Percentiles rank a stretch among this genome's conserved stretches.
These are phyloP conservation scores for Drosophila birchii DNA, from an alignment of 2,888 invertebrate species.

Conservation along the genomic window DNA sequence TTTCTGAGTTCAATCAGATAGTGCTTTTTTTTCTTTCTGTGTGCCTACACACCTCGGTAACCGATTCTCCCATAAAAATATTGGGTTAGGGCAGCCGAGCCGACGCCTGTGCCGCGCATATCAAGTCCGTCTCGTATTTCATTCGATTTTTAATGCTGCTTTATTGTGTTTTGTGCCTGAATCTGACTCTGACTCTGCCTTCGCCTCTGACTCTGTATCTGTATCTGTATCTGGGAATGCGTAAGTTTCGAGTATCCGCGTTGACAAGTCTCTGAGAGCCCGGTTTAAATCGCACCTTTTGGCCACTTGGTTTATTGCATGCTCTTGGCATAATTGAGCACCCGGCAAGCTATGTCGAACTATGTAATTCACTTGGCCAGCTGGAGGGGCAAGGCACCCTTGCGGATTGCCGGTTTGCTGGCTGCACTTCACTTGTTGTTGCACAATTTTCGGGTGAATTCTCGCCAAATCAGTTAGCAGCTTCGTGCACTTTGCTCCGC, in stretches of 20 bases:
- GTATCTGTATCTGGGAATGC: conserved; percentile 41
- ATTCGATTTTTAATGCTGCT: conserved; percentile 60
- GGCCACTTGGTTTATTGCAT: conserved; percentile 16
- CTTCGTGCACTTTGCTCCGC: conserved; percentile 41
- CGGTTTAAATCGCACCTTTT: conserved; percentile 32
- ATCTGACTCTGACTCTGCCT: conserved; percentile 21
- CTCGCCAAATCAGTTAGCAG: conserved; percentile 13
- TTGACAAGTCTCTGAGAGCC: conserved; percentile 12
- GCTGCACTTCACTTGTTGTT: conserved; percentile 30
- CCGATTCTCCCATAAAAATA: conserved; percentile 59
- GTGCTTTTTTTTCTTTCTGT: background rate
- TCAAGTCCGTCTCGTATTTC: conserved; percentile 68
- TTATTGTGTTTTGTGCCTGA: conserved; percentile 34
- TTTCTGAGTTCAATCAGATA: background rate
- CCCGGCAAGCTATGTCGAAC: background rate
- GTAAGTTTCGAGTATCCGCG: conserved; percentile 25
- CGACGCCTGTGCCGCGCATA: conserved; percentile 64
- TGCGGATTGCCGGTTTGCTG: conserved; percentile 8
- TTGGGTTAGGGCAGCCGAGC: conserved; percentile 56
- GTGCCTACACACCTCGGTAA: conserved; percentile 25
- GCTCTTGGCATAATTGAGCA: conserved; percentile 24
- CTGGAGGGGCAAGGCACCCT: conserved; percentile 1
- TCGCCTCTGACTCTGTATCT: conserved; percentile 29
- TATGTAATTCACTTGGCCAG: conserved; percentile 23
- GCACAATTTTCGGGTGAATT: conserved; percentile 11